Base-by-base conservation (phyloP, 2,888 invertebrate genomes). In the Hoplodrina ambigua region DNA sequence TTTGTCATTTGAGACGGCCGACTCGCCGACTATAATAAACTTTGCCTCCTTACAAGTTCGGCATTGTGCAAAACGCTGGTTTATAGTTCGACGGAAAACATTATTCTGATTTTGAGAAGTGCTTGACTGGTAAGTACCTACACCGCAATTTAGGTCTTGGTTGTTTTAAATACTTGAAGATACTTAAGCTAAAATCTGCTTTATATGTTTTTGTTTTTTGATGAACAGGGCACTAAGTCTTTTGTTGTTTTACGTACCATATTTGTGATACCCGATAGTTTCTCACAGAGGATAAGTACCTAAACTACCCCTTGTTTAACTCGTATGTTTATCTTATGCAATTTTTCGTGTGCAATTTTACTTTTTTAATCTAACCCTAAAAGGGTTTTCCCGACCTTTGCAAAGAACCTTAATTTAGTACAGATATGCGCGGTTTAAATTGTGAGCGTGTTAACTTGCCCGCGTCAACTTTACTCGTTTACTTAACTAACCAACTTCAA, bases 1-100 rank as follows among this genome's bases (percentile, higher is more conserved):
- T 87, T 88, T 85, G 90, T 88, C 87, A 90, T 88, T 89, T 87
- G 89, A 90, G 87, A 65, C 82, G 81, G 73, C 75, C 75, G 78
- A 83, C 75, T 86, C 84, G 72, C 74, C 73, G 72, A 80, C 73
- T 85, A 82, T 85, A 84, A 83, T 83, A 86, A 86, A 83, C 77
- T 86, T 85, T 69, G 69, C 77, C 72, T 72, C 66, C 64, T 80
- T 67, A 84, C 75, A 85, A 87, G 85, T 82, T 84, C 78, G 65
- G 72, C 78, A 76, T 78, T 80, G 78, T 80, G 71, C 75, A 72
- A 77, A 78, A 72, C 60, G 60, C 46, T 63, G 69, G 60, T 81
- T 80, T 79, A 80, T 75, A 85, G 80, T 79, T 82, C 64, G 46
- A 33, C 55, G 68, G 67, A 84, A 85, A 69, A 74, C 68, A 62